phyloP scores from a whole-genome alignment of 2,113 vertebrate species.

The Ancistrus triradiatus region DNA sequence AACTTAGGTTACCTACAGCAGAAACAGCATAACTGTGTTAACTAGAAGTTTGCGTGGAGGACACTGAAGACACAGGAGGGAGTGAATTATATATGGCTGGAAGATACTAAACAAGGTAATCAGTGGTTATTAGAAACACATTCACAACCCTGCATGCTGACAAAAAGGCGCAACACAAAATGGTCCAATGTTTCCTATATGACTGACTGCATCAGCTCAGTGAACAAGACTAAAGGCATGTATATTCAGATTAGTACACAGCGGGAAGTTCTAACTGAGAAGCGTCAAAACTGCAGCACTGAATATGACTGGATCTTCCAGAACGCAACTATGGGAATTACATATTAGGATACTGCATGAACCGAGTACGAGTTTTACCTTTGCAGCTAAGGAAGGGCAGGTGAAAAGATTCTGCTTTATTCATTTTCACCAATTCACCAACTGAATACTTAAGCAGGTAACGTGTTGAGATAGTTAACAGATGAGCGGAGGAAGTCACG shows the following conservation, averaged over 20 bases:
- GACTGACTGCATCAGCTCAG: background rate
- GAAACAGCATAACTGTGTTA: constrained; percentile 46
- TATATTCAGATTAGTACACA: constrained; percentile 14
- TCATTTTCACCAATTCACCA: constrained; percentile 3
- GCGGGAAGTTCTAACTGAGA: constrained; percentile 2
- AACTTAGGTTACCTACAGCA: constrained; percentile 55
- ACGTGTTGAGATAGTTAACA: constrained; percentile 2
- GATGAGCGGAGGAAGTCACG: constrained; percentile 10
- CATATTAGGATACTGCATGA: constrained; percentile 2
- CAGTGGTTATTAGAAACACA: constrained; percentile 42
- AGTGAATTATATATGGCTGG: constrained; percentile 11
- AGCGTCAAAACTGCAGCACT: constrained; percentile 15
- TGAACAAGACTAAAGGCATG: constrained; percentile 6
- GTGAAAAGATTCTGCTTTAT: constrained; percentile 28
- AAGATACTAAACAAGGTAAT: constrained; percentile 37
- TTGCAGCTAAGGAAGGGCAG: constrained; percentile 5
- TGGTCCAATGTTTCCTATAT: background rate
- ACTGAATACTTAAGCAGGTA: background rate
- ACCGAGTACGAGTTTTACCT: background rate
- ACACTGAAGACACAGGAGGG: constrained; percentile 15
- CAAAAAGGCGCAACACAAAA: constrained; percentile 33
- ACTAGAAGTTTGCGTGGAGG: constrained; percentile 29
- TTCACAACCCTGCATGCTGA: constrained; percentile 33
- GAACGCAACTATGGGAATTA: background rate
- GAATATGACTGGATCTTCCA: background rate